Evolutionary conservation across 1,140 invertebrate species (phyloP), one percentile per base, ranked within the genome.

Genomic region (Bilobella aurantiaca): DNA sequence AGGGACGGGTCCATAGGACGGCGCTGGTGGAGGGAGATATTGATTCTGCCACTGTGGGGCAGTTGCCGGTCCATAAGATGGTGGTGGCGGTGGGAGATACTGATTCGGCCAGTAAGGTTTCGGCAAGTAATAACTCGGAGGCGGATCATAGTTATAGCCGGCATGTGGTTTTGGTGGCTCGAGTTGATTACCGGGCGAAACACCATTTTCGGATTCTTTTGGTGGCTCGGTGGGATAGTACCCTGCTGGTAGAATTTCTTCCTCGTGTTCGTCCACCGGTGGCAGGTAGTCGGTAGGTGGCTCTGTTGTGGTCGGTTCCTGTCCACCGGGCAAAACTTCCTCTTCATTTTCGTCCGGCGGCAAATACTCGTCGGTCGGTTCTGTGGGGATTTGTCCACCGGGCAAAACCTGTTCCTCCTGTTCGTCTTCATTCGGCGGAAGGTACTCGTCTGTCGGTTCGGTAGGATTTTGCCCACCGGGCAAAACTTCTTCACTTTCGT

Each of bases 341-440:
- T 62, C 59, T 34, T 62, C 59, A 8, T 14, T 21, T 34, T 62
- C 59, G 25, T 62, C n/a, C 12, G 59, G 59, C 2, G 57, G 57
- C 23, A 58, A 29, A 29, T 58, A 58, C 16, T 27, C 57, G 12
- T 58, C 29, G 2, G 57, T 14, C 5, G 49, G 49, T 23, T 25
- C n/a, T n/a, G n/a, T n/a, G n/a, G n/a, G n/a, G n/a, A n/a, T 5
- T 23, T 58, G 25, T 23, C 49, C 49, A 5, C 49, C 49, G 25
- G 49, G 49, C 8, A 12, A 8, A 12, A 42, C 23, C 23, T 56
- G 49, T 8, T 14, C 28, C 16, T 59, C 58, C 16, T 59, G 23
- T 16, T 59, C 58, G 28, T 59, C 28, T 16, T 27, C 28, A n/a
- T n/a, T n/a, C 16, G 16, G 58, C 16, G 28, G 34, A 8, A 42